Base-by-base conservation (phyloP, 2,797 vertebrate species). In the Periophthalmus magnuspinnatus region DNA sequence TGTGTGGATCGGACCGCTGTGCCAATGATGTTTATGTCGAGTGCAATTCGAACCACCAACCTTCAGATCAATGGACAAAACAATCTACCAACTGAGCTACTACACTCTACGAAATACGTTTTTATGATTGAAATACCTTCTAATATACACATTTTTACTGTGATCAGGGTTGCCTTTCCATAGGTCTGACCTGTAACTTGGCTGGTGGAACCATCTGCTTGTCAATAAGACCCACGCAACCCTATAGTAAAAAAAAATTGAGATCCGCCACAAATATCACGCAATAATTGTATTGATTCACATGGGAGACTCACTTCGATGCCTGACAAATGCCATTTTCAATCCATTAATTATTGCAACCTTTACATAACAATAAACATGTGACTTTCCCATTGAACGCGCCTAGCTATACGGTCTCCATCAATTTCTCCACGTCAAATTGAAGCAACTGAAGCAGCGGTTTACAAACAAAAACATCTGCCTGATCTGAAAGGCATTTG, bases 381-480 rank as follows among this genome's bases (percentile, higher is more conserved):
- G 13, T 66, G 60, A 41, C 36, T 22, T 38, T 21, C 24, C 36
- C 41, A 57, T 13, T 45, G 41, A 45, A 16, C 41, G 5, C 41
- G 11, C 41, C 11, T 0, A 45, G 52, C 16, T 36, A 36, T 16
- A 36, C 36, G 50, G 70, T 8, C 5, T 13, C 19, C 62, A 34
- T 47, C 9, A 21, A 71, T 80, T 79, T 41, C 66, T 79, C 55
- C 74, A 68, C 69, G 72, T 24, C 8, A 76, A 80, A 69, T 77
- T 79, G 61, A 79, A 81, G 72, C 71, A 52, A 74, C 80, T 72
- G 76, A 81, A 86, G 69, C 45, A 50, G 69, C 72, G 75, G 82
- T 90, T 89, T 90, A 91, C 85, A 77, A 78, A 83, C 74, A 85
- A 86, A 84, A 87, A 84, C 87, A 90, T 86, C 86, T 90, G 88